A percentile compares a stretch with the other conserved stretches of the same genome.
Evolutionary conservation across 1,140 invertebrate species (phyloP).

Genomic region (Cydia fagiglandana): DNA sequence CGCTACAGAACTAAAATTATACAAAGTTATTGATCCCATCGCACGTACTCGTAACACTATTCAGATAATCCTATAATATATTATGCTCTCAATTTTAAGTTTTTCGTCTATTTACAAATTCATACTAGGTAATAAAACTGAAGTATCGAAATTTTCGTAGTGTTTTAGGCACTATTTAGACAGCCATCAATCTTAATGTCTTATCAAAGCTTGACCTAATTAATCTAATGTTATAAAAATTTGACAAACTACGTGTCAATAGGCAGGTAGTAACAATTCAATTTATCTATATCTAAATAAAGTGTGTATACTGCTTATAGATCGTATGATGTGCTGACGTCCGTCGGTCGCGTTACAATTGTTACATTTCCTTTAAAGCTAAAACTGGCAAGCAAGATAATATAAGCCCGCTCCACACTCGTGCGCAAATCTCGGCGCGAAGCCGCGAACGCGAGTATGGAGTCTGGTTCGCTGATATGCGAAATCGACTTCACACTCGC

Average conservation of each 20-base stretch:
- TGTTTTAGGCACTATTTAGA: slow-evolving; percentile 79
- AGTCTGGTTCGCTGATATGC: too few relatives aligned
- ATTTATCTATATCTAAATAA: slow-evolving; percentile 62
- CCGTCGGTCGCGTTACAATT: slow-evolving; percentile 37
- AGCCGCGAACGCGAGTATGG: too few relatives aligned
- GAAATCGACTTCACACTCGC: too few relatives aligned
- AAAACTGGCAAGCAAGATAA: slow-evolving; percentile 42
- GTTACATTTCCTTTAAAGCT: slow-evolving; percentile 34
- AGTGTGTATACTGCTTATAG: slow-evolving; percentile 67
- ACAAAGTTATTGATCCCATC: slow-evolving; percentile 67
- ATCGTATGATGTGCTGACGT: slow-evolving; percentile 45
- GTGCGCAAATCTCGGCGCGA: too few relatives aligned
- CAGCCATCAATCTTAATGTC: slow-evolving; percentile 77
- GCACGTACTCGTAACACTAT: slow-evolving; percentile 61
- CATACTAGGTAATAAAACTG: slow-evolving; percentile 72
- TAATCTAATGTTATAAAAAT: slow-evolving; percentile 65
- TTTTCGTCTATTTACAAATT: slow-evolving; percentile 63
- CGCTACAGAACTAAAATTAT: slow-evolving; percentile 36
- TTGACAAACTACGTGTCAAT: slow-evolving; percentile 74
- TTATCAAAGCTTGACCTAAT: slow-evolving; percentile 72
- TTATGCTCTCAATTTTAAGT: slow-evolving; percentile 58
- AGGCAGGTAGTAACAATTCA: slow-evolving; percentile 75
- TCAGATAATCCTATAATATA: slow-evolving; percentile 56
- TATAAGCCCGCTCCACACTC: too few relatives aligned
- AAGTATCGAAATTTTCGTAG: slow-evolving; percentile 77